These are phyloP conservation scores for Gasterosteus nipponicus DNA, from an alignment of 2,113 vertebrate genomes.

Conservation along the genomic window DNA sequence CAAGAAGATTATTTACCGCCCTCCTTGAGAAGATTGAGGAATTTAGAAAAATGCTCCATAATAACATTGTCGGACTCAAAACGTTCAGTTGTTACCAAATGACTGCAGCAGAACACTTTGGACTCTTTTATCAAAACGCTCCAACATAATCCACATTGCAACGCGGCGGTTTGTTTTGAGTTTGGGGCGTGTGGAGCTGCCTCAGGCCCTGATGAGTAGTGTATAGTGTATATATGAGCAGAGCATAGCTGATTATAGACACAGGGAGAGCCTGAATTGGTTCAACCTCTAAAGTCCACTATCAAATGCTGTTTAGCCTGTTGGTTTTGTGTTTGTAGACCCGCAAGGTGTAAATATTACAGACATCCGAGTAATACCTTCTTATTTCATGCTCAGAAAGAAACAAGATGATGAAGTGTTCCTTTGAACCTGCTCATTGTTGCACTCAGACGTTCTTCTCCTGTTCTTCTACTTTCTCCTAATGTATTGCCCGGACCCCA, in stretches of 20 bases:
- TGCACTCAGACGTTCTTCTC: background rate
- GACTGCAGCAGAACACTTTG: background rate
- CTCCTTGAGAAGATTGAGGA: background rate
- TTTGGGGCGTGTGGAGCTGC: background rate
- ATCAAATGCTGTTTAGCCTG: background rate
- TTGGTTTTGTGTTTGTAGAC: background rate
- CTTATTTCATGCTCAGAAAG: background rate
- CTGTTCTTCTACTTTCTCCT: background rate
- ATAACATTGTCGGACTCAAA: background rate
- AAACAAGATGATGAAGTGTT: background rate
- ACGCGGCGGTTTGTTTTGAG: background rate
- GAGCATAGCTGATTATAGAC: constrained; percentile 7
- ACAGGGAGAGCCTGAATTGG: background rate
- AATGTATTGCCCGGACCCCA: background rate
- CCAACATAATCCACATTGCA: background rate
- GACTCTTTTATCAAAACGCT: background rate
- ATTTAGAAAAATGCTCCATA: background rate
- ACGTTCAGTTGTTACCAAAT: background rate
- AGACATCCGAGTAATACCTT: background rate
- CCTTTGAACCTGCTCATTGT: constrained; percentile 2
- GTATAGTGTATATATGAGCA: too few relatives aligned
- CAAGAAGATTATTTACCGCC: background rate
- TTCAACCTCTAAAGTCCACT: background rate
- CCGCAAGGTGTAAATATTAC: background rate
- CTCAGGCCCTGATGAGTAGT: background rate